Evolutionary conservation across 2,797 vertebrate genomes (phyloP), one percentile per base, ranked within the genome.

Genomic region (Sandelia bainsii): DNA sequence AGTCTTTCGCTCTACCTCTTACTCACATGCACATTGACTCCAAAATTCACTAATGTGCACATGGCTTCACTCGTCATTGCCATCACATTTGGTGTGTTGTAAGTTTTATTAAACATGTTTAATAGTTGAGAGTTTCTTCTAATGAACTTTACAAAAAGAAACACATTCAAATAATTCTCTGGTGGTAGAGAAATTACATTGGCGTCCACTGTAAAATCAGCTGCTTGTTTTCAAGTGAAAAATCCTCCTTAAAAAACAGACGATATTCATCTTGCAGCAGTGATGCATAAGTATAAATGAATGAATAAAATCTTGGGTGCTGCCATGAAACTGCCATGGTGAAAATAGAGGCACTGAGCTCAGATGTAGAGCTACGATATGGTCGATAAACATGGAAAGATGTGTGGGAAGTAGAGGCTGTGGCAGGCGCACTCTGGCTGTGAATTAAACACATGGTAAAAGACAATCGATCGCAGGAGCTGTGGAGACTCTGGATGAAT

Each of bases 371-470:
- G 77, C 46, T 75, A 76, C 78, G 68, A 72, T 60, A 69, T 56
- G 72, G 82, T 85, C 83, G 29, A 90, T 89, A 83, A 87, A 86
- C 74, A 78, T 22, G 62, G 81, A 79, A 74, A 83, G 77, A 83
- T 65, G 82, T 81, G 83, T 68, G 81, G 80, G 82, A 72, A 62
- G 65, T 66, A 75, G 73, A 81, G 77, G 73, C 78, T 48, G 73
- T 61, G 77, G 70, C 79, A 71, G 83, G 72, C 69, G 20, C 22
- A 70, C 69, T 82, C 75, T 75, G 75, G 69, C 82, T 82, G 82
- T 77, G 89, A 90, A 91, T 87, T 88, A 85, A 89, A 87, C 74
- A 76, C 75, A 75, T 58, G 49, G 79, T 86, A 82, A 89, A 85
- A 70, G 61, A 69, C 52, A 88, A 90, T 91, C 88, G 44, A 92